Base-by-base conservation (phyloP, 2,113 vertebrate species). In the Spea bombifrons region DNA sequence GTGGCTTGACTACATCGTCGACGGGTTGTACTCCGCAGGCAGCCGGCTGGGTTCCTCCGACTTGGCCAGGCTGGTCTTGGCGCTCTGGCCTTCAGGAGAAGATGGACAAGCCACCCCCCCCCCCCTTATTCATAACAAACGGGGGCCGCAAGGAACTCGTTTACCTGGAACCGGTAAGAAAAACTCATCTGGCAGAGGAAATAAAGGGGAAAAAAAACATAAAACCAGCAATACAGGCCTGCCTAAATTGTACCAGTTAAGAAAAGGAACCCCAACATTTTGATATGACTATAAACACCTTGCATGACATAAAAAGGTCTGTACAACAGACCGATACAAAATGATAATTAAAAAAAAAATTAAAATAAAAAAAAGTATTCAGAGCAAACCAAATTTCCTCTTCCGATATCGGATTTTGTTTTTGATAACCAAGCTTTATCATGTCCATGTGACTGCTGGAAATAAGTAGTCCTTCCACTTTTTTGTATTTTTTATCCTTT, bases 241-340 rank as follows among this genome's bases (percentile, higher is more conserved):
- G 90, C 90, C 91, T 91, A 91, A 90, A 90, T 89, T 93, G 91
- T 93, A 94, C 92, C 91, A 94, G 91, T 93, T 93, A 92, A 91
- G 89, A 92, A 71, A 92, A 92, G 92, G 92, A 93, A 92, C 91
- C 91, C 91, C 89, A 88, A 92, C 89, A 87, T 76, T 90, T 86
- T 88, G 91, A 92, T 92, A 92, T 80, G 91, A 93, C 95, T 95
- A 97, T 94, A 93, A 96, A 94, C 92, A 92, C 92, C 89, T 90
- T 92, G 89, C 90, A 90, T 90, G 92, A 92, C 92, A 90, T 88
- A 88, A 90, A 68, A 73, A 85, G 93, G 94, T 92, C 94, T 94
- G 93, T 93, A 95, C 89, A 94, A 95, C 91, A 90, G 89, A 86
- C 91, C 89, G 81, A 89, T 93, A 91, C 78, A 90, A 88, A 92